Percentiles rank a stretch among this genome's conserved stretches.
Conservation (phyloP, 2,888 invertebrate genomes). For the Andricus curvator region DNA sequence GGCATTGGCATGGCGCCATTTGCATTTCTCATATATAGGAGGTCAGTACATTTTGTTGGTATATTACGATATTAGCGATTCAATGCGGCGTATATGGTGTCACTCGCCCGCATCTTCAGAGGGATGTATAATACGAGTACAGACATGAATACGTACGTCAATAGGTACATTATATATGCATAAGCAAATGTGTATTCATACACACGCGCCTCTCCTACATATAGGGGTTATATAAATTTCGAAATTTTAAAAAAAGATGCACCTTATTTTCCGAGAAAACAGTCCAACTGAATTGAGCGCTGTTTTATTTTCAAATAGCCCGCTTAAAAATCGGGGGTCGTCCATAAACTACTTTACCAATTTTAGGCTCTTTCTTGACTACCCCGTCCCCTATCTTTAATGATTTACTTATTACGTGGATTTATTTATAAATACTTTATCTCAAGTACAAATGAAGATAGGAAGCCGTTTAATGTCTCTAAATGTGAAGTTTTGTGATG, state of each 20-base stretch:
- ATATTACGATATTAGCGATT: conserved; percentile 73
- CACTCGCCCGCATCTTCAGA: conserved; percentile 73
- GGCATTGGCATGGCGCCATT: conserved; percentile 42
- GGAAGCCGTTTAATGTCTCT: too few relatives aligned
- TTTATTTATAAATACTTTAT: too few relatives aligned
- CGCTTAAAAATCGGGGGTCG: background rate
- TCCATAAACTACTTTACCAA: too few relatives aligned
- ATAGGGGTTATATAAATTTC: conserved; percentile 38
- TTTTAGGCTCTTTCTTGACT: too few relatives aligned
- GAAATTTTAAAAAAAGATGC: background rate
- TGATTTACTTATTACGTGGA: too few relatives aligned
- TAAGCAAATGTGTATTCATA: conserved; percentile 51
- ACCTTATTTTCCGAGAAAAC: background rate
- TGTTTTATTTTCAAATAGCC: background rate
- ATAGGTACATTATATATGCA: conserved; percentile 50
- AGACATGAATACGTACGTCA: conserved; percentile 38
- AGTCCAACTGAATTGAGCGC: background rate
- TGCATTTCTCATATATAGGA: conserved; percentile 47
- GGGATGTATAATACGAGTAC: conserved; percentile 61
- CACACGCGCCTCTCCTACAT: conserved; percentile 43
- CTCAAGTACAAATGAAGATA: too few relatives aligned
- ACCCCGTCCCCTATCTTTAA: too few relatives aligned
- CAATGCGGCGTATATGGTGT: conserved; percentile 71
- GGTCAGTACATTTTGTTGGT: conserved; percentile 67
- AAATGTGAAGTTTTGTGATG: too few relatives aligned